Conservation (phyloP, 2,113 vertebrate species). For the Psammodynastes pulverulentus region DNA sequence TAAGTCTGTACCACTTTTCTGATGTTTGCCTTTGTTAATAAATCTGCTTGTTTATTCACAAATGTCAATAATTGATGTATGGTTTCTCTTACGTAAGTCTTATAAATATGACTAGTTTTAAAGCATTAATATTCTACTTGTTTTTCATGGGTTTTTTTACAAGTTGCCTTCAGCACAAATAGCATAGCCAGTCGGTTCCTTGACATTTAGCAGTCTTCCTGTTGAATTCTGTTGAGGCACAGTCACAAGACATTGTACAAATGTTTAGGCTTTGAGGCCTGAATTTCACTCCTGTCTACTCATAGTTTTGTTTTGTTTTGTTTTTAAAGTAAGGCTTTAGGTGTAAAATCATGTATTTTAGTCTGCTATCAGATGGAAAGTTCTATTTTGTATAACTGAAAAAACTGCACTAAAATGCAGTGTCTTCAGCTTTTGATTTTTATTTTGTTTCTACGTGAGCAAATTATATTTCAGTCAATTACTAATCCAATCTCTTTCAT, state of each 20-base stretch:
- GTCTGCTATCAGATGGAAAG: constrained; percentile 67
- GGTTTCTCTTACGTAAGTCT: constrained; percentile 69
- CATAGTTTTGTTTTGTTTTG: constrained; percentile 55
- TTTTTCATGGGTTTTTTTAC: constrained; percentile 69
- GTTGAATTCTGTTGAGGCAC: constrained; percentile 70
- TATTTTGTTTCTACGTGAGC: constrained; percentile 69
- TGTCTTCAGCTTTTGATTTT: constrained; percentile 39
- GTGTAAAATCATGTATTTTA: constrained; percentile 56
- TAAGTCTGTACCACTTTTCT: constrained; percentile 62
- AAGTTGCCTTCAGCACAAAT: constrained; percentile 75
- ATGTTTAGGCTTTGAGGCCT: constrained; percentile 68
- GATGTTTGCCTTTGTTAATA: constrained; percentile 77
- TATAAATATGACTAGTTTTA: constrained; percentile 56
- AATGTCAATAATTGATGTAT: constrained; percentile 72
- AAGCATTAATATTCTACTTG: constrained; percentile 61
- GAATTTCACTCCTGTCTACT: constrained; percentile 68
- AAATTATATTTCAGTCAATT: constrained; percentile 72
- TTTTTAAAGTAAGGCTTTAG: constrained; percentile 64
- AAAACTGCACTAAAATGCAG: constrained; percentile 68
- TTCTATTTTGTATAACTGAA: constrained; percentile 60
- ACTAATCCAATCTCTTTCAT: constrained; percentile 64
- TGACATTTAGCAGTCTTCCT: constrained; percentile 74
- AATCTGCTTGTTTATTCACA: constrained; percentile 75
- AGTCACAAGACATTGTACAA: constrained; percentile 58
- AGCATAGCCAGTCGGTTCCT: constrained; percentile 66